Evolutionary conservation across 1,140 invertebrate genomes (phyloP).

Genomic region (Notospermus geniculatus): DNA sequence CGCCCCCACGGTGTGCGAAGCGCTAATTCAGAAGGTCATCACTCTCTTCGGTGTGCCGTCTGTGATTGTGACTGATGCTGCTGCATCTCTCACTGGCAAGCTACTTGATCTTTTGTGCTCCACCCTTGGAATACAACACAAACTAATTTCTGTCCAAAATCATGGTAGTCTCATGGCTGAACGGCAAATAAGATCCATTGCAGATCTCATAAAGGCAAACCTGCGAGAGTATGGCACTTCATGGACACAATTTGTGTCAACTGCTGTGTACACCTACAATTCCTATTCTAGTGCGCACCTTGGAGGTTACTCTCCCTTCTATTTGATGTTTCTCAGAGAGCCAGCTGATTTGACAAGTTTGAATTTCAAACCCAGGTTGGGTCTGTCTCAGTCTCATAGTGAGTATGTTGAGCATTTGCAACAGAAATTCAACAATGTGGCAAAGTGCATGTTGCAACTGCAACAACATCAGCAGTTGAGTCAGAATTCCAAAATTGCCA

Average conservation of each 20-base stretch:
- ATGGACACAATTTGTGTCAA: neutral
- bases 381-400: neutral
- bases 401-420: constrained; percentile 4
- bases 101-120: neutral
- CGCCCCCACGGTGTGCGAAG: neutral
- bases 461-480: neutral
- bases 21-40: neutral
- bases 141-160: neutral
- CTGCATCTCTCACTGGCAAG: neutral
- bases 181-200: neutral
- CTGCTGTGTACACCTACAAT: neutral
- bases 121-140: neutral
- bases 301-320: constrained; percentile 1
- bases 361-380: neutral
- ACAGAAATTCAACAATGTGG: neutral
- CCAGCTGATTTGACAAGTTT: neutral
- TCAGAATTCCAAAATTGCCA: neutral
- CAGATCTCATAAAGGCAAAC: neutral
- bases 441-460: constrained; percentile 1
- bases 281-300: neutral
- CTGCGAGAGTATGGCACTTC: neutral
- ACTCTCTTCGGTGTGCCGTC: neutral
- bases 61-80: neutral
- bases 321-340: neutral
- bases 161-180: neutral